Percentiles rank a stretch among this genome's conserved stretches.
These are phyloP conservation scores for Lucifuga dentata DNA, from an alignment of 2,113 vertebrate genomes.

Conservation along the genomic window DNA sequence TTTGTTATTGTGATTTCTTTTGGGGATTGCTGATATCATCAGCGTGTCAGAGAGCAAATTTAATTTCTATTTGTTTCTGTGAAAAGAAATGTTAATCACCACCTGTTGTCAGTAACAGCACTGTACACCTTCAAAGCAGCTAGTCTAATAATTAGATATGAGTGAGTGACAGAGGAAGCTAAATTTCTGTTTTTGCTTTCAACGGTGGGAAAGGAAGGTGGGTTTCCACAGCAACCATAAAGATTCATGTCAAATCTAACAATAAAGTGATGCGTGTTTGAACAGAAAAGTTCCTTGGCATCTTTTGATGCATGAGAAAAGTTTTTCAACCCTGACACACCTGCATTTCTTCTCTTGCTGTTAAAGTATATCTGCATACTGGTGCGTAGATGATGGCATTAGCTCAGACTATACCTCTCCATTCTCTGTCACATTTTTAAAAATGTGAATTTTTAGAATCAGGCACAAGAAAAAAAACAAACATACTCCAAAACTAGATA, in stretches of 20 bases:
- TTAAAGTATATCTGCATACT: not conserved
- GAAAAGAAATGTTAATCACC: constrained; percentile 17
- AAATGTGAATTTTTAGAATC: not conserved
- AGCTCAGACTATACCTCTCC: too few species aligned
- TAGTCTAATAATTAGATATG: constrained; percentile 44
- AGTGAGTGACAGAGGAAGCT: constrained; percentile 30
- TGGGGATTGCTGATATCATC: constrained; percentile 19
- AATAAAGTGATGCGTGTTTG: not conserved
- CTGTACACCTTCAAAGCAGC: constrained; percentile 26
- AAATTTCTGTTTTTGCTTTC: constrained; percentile 20
- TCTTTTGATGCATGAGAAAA: constrained; percentile 1
- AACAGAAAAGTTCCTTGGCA: constrained; percentile 32
- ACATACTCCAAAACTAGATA: not conserved
- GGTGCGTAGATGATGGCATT: not conserved
- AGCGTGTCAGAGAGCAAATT: constrained; percentile 13
- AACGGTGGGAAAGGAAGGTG: not conserved
- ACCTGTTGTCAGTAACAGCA: constrained; percentile 30
- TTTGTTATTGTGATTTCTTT: constrained; percentile 23
- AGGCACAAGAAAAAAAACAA: not conserved
- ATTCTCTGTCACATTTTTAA: constrained; percentile 1
- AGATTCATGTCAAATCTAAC: constrained; percentile 3
- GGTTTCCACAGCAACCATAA: constrained; percentile 18
- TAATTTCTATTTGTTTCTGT: constrained; percentile 19
- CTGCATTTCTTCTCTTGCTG: constrained; percentile 6
- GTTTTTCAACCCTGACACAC: constrained; percentile 18